Evolutionary conservation across 1,140 invertebrate species (phyloP).

Genomic region (Drosophila pseudoobscura): DNA sequence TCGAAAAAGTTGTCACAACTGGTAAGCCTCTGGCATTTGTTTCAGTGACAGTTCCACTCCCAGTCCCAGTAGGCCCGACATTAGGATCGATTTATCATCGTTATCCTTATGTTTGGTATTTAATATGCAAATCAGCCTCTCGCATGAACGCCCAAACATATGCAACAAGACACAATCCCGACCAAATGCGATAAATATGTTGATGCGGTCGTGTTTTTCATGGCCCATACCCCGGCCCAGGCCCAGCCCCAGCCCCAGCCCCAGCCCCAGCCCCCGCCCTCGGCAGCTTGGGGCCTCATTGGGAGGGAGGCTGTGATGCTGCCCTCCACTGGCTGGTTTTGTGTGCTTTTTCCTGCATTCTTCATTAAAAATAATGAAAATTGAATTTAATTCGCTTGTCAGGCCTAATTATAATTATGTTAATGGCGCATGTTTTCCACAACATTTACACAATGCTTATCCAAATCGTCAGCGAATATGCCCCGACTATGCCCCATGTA

Average conservation of each 20-base stretch:
- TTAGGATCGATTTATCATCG: constrained; percentile 63
- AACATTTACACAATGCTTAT: constrained; percentile 50
- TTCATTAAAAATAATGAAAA: constrained; percentile 69
- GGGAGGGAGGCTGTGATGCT: too few species aligned
- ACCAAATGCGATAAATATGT: constrained; percentile 54
- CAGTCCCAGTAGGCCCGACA: constrained; percentile 5
- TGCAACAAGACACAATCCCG: constrained; percentile 52
- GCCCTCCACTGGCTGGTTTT: constrained; percentile 1
- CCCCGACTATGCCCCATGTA: too few species aligned
- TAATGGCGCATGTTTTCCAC: constrained; percentile 64
- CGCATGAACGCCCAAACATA: constrained; percentile 68
- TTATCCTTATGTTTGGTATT: constrained; percentile 47
- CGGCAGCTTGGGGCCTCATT: too few species aligned
- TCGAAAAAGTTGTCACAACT: too few species aligned
- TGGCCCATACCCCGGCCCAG: not conserved
- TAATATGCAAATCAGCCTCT: constrained; percentile 65
- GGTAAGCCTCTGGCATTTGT: too few species aligned
- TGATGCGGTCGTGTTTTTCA: constrained; percentile 37
- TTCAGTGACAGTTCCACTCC: too few species aligned
- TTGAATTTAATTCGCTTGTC: constrained; percentile 71
- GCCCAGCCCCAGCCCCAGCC: not conserved
- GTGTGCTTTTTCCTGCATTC: constrained; percentile 27
- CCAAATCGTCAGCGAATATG: constrained; percentile 35
- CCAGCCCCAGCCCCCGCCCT: too few species aligned
- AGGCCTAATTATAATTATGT: constrained; percentile 71